These are phyloP conservation scores for Ciona savignyi DNA, from an alignment of 23 tunicate species.

Conservation along the genomic window DNA sequence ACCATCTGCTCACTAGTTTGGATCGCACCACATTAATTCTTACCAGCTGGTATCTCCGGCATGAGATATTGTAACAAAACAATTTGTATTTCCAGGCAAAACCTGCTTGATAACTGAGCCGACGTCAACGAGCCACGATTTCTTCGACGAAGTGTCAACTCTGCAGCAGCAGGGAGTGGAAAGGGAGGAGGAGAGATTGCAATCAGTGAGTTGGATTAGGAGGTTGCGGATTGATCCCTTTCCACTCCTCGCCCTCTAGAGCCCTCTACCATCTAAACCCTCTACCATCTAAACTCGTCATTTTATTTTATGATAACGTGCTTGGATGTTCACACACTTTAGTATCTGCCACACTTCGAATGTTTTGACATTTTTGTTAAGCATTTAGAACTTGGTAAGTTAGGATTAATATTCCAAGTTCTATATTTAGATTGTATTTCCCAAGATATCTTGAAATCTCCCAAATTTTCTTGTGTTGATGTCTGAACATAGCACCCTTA, in stretches of 20 bases:
- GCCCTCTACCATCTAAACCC: too few relatives aligned
- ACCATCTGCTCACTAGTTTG: too few relatives aligned
- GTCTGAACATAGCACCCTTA: conserved; percentile 12
- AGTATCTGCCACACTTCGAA: neutral
- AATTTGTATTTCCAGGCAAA: conserved; percentile 3
- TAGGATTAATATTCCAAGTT: neutral
- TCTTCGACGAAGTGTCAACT: conserved; percentile 21
- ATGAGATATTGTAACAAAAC: neutral
- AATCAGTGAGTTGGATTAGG: neutral
- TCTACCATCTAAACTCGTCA: too few relatives aligned
- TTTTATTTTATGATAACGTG: too few relatives aligned
- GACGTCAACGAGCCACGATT: conserved; percentile 6
- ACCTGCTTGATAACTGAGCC: conserved; percentile 21
- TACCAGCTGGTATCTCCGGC: neutral
- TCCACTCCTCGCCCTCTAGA: too few relatives aligned
- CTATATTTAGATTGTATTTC: neutral
- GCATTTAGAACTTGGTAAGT: neutral
- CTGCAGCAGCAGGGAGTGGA: conserved; percentile 22
- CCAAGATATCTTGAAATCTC: neutral
- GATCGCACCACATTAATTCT: too few relatives aligned
- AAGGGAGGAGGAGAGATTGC: conserved; percentile 19
- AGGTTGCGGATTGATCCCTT: too few relatives aligned
- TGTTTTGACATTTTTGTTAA: neutral
- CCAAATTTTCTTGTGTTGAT: conserved; percentile 6
- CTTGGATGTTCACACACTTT: too few relatives aligned